Base-by-base conservation (phyloP, 2,888 invertebrate species). In the Clanis bilineata region DNA sequence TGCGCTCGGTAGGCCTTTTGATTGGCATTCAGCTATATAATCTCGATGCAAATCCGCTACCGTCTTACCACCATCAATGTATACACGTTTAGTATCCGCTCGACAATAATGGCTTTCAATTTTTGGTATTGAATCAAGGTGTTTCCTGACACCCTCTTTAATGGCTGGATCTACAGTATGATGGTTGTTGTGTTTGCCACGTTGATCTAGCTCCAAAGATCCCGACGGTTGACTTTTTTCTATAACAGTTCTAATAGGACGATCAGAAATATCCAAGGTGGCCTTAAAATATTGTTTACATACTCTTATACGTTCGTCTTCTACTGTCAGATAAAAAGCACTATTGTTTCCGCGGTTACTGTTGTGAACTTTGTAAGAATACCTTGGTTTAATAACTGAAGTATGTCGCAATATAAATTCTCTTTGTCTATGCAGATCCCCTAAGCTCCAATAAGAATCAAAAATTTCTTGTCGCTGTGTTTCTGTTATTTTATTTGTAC, bases 31-130 rank as follows among this genome's bases (percentile, higher is more conserved):
- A 55, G 55, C 39, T 58, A 65, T 61, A 57, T 62, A 64, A 32
- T 61, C 56, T 36, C 64, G 41, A 59, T 66, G 64, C 56, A 66
- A 65, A 54, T 58, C 41, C 1, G 41, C 4, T 18, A 41, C 41
- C 4, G 15, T 51, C 38, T 60, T 62, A 60, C 64, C 60, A 38
- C 64, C 65, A 60, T 61, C 64, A 36, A 64, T 67, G 23, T 62
- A 67, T 60, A 59, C 57, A 18, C 62, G 60, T 55, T 51, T 62
- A 23, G 64, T 61, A 39, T 57, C 28, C 56, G 61, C 62, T 28
- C 67, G 64, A 59, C 63, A 64, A 36, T 64, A 64, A 36, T 64
- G 63, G 21, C 59, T 63, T 9, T 65, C 63, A 39, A 62, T 64
- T 60, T 60, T 63, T 25, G 64, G 43, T 36, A 64, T 65, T 51